Evolutionary conservation across 1,140 invertebrate species (phyloP).

Genomic region (Caenorhabditis brenneri): DNA sequence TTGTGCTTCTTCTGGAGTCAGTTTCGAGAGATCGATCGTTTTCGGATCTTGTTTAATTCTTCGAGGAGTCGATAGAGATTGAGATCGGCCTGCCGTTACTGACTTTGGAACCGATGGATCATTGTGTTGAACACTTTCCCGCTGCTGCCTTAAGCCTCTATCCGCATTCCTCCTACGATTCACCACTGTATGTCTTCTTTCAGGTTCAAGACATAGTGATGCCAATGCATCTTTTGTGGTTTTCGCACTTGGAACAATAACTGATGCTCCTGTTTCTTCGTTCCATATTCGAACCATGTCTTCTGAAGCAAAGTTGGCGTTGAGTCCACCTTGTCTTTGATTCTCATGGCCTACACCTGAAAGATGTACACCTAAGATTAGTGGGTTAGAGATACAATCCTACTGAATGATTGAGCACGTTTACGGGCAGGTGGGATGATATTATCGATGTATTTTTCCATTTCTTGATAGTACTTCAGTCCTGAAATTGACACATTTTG

Average conservation of each 20-base stretch:
- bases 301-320: background rate
- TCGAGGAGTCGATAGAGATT: too few species aligned
- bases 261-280: background rate
- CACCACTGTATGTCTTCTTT: too few species aligned
- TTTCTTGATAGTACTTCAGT: too few species aligned
- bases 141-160: background rate
- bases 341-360: background rate
- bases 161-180: background rate
- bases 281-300: background rate
- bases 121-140: too few species aligned
- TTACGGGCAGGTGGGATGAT: background rate
- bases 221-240: slow-evolving; percentile 1
- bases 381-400: background rate
- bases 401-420: background rate
- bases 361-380: too few species aligned
- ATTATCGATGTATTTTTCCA: too few species aligned
- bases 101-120: too few species aligned
- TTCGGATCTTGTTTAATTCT: too few species aligned
- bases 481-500: too few species aligned
- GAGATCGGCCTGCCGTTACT: too few species aligned
- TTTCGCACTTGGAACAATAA: background rate
- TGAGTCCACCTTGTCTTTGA: background rate
- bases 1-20: slow-evolving; percentile 8
- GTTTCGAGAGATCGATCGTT: background rate
- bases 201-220: background rate